Conservation (phyloP, 2,888 invertebrate species). For the Apamea sordens region DNA sequence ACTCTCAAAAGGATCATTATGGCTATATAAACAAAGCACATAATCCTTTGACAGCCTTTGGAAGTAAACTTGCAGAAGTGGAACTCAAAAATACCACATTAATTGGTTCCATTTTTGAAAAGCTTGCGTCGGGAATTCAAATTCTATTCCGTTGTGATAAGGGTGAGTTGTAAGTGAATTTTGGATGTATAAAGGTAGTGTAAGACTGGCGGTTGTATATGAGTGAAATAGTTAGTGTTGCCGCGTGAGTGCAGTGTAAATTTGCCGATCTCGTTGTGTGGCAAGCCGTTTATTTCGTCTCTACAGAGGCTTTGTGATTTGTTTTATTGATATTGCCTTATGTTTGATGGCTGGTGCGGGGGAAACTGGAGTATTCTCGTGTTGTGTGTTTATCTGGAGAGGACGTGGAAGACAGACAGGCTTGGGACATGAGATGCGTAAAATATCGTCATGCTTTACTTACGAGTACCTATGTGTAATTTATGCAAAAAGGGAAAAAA, state of each 20-base stretch:
- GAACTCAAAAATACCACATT: conserved; percentile 74
- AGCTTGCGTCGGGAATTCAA: conserved; percentile 29
- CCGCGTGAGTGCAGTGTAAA: conserved; percentile 87
- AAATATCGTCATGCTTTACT: conserved; percentile 3
- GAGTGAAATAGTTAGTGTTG: conserved; percentile 87
- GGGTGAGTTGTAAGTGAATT: conserved; percentile 45
- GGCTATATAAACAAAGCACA: conserved; percentile 76
- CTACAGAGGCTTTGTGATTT: conserved; percentile 80
- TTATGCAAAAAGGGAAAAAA: background rate
- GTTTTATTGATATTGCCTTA: conserved; percentile 78
- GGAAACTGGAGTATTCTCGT: conserved; percentile 44
- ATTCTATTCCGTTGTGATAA: conserved; percentile 62
- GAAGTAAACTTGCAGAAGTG: conserved; percentile 76
- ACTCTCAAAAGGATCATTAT: conserved; percentile 71
- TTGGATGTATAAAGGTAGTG: conserved; percentile 44
- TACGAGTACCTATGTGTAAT: too few species aligned
- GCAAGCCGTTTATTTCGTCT: conserved; percentile 82
- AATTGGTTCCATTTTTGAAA: conserved; percentile 52
- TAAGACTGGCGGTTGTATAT: conserved; percentile 72
- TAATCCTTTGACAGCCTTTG: conserved; percentile 76
- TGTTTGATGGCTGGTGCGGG: conserved; percentile 52
- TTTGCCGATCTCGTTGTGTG: conserved; percentile 86
- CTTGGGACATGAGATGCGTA: background rate
- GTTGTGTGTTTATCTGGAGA: conserved; percentile 25
- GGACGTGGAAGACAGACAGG: background rate